Conservation (phyloP, 2,113 vertebrate species). For the Seriola dumerili region DNA sequence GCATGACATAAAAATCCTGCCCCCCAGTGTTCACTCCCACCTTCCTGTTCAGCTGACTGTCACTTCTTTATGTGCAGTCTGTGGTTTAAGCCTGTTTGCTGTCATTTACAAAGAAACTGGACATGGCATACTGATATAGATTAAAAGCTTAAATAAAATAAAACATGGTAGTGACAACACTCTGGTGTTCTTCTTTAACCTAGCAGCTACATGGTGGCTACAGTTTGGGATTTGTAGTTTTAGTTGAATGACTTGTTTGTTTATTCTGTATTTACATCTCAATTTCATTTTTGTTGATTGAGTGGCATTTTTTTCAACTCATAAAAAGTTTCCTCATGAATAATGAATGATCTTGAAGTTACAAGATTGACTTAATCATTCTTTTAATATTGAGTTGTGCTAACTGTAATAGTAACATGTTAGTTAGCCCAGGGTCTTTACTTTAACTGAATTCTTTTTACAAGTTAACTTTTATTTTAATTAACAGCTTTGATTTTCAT, state of each 20-base stretch:
- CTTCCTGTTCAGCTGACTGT: conserved; percentile 34
- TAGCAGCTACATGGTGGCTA: not conserved
- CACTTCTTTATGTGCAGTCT: conserved; percentile 8
- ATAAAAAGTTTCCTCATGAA: no score
- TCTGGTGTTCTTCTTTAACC: not conserved
- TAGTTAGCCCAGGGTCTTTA: no score
- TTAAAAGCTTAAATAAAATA: conserved; percentile 32
- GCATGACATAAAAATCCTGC: conserved; percentile 68
- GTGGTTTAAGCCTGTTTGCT: conserved; percentile 34
- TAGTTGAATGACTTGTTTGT: not conserved
- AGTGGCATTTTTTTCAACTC: no score
- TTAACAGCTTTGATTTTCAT: not conserved
- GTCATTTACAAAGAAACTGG: conserved; percentile 29
- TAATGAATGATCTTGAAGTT: not conserved
- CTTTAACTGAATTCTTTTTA: no score
- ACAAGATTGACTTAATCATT: not conserved
- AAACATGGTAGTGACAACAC: not conserved
- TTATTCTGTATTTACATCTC: not conserved
- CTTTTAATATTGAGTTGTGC: not conserved
- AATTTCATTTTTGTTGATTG: not conserved
- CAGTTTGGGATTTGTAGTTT: not conserved
- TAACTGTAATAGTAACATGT: not conserved
- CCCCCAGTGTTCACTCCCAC: conserved; percentile 65
- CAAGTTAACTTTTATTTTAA: not conserved
- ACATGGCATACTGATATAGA: conserved; percentile 17